Evolutionary conservation across 2,797 vertebrate species (phyloP).

Genomic region (Rhynchotus rufescens): DNA sequence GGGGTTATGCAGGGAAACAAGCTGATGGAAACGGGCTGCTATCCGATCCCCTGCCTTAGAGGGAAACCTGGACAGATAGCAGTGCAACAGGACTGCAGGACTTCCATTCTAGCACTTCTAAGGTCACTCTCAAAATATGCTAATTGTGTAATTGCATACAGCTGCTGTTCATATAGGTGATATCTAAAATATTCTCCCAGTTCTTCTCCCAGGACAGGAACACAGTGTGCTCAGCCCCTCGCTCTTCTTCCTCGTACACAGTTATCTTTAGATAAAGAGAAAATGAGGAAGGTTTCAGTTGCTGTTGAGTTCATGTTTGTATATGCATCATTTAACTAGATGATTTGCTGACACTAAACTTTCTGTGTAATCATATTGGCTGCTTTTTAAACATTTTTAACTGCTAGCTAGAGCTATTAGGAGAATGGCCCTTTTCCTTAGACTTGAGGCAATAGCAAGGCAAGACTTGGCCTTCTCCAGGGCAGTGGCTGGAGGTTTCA

Average conservation of each 20-base stretch:
- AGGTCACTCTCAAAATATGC: background rate
- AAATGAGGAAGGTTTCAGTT: background rate
- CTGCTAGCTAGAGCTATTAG: background rate
- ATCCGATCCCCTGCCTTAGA: background rate
- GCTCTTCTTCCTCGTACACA: background rate
- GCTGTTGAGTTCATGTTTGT: conserved; percentile 44
- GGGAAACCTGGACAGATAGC: background rate
- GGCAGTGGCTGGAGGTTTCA: background rate
- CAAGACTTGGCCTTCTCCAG: background rate
- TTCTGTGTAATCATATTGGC: conserved; percentile 50
- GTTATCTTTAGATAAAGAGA: background rate
- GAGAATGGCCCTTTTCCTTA: background rate
- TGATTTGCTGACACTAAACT: conserved; percentile 49
- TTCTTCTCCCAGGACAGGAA: background rate
- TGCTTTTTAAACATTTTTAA: background rate
- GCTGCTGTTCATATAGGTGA: background rate
- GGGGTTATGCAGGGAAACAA: background rate
- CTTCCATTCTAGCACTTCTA: background rate
- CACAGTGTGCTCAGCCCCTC: background rate
- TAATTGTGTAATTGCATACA: background rate
- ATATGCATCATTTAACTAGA: conserved; percentile 42
- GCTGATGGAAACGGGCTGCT: background rate
- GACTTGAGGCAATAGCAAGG: background rate
- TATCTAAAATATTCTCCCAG: background rate
- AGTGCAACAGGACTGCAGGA: background rate